A percentile compares a stretch with the other conserved stretches of the same genome.
phyloP scores from a whole-genome alignment of 2,888 invertebrate genomes.

The Nemurella pictetii region DNA sequence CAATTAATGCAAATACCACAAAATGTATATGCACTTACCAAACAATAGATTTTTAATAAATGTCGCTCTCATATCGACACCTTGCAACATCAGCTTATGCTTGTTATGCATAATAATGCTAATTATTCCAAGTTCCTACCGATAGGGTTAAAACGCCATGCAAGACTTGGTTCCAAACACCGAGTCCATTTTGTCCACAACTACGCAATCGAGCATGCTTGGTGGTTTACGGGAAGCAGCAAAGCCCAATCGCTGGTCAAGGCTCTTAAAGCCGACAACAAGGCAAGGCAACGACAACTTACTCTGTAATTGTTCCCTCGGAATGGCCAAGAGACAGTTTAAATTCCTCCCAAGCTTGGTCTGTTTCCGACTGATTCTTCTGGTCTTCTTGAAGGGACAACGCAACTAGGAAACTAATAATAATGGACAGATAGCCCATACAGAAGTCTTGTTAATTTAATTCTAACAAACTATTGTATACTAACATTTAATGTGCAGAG shows the following conservation, averaged over 20 bases:
- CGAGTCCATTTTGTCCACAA: too few relatives aligned
- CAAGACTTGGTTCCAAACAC: too few relatives aligned
- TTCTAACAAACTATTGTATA: background rate
- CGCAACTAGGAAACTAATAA: conserved; percentile 53
- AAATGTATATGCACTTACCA: too few relatives aligned
- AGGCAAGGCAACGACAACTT: conserved; percentile 30
- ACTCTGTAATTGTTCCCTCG: conserved; percentile 34
- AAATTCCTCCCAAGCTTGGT: conserved; percentile 45
- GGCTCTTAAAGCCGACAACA: background rate
- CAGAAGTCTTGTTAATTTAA: background rate
- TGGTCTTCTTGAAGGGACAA: conserved; percentile 54
- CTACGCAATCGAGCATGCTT: background rate
- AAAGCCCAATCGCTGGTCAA: background rate
- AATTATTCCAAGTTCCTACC: too few relatives aligned
- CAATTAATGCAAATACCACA: too few relatives aligned
- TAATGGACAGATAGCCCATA: background rate
- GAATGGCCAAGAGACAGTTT: conserved; percentile 37
- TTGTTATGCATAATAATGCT: too few relatives aligned
- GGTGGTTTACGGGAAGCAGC: background rate
- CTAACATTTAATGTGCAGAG: too few relatives aligned
- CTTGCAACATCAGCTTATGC: too few relatives aligned
- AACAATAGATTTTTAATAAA: too few relatives aligned
- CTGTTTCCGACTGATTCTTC: conserved; percentile 44
- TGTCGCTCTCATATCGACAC: too few relatives aligned
- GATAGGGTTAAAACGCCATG: too few relatives aligned